phyloP scores from a whole-genome alignment of 2,888 invertebrate species.

The Pseudococcus longispinus region DNA sequence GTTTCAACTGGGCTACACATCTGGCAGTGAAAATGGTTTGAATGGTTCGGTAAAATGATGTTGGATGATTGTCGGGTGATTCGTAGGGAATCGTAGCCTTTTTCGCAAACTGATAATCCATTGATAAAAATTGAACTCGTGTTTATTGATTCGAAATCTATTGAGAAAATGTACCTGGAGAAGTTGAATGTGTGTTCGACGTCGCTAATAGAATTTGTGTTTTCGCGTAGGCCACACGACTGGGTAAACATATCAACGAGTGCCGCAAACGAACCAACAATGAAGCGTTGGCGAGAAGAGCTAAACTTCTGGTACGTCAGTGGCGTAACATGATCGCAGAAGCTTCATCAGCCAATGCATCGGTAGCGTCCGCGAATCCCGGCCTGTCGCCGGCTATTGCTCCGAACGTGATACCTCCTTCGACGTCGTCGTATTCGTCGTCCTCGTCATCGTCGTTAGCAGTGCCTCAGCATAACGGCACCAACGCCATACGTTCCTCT shows the following conservation, averaged over 20 bases:
- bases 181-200: neutral
- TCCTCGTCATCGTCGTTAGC: constrained; percentile 28
- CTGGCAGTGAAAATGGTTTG: too few species aligned
- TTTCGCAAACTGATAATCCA: too few species aligned
- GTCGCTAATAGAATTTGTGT: neutral
- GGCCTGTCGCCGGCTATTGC: constrained; percentile 58
- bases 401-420: neutral
- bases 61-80: too few species aligned
- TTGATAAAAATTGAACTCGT: too few species aligned
- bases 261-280: constrained; percentile 84
- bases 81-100: too few species aligned
- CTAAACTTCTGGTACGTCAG: constrained; percentile 88
- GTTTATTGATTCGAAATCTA: neutral
- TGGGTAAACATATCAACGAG: constrained; percentile 93
- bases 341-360: neutral
- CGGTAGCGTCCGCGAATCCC: constrained; percentile 50
- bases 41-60: too few species aligned
- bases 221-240: constrained; percentile 80
- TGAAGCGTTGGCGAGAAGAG: constrained; percentile 83
- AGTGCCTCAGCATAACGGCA: constrained; percentile 58
- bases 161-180: neutral
- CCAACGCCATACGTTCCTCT: constrained; percentile 41
- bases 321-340: constrained; percentile 88
- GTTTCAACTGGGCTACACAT: too few species aligned
- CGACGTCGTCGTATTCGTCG: neutral